Conservation (phyloP, 2,797 vertebrate genomes). For the Sternarchorhynchus goeldii region DNA sequence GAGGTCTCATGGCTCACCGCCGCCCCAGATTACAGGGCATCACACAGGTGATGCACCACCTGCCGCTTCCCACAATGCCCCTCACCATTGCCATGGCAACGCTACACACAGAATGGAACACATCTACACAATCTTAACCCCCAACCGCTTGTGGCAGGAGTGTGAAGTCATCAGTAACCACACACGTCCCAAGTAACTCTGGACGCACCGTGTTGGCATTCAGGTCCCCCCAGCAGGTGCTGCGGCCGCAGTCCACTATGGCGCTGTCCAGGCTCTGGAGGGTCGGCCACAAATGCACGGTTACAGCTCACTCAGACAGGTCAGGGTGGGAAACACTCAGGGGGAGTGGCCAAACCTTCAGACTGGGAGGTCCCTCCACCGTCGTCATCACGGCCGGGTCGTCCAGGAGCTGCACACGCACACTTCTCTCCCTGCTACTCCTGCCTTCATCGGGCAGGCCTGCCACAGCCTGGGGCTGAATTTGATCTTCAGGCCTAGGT, state of each 20-base stretch:
- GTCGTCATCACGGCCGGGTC: slow-evolving; percentile 87
- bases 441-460: slow-evolving; percentile 52
- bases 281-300: background rate
- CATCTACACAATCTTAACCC: too few relatives aligned
- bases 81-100: too few relatives aligned
- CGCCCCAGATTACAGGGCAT: too few relatives aligned
- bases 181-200: background rate
- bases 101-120: too few relatives aligned
- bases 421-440: slow-evolving; percentile 45
- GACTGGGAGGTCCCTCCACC: slow-evolving; percentile 75
- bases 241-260: slow-evolving; percentile 80
- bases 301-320: background rate
- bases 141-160: too few relatives aligned
- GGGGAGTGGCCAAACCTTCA: slow-evolving; percentile 75
- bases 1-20: too few relatives aligned
- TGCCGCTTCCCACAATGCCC: too few relatives aligned
- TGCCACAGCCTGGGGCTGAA: slow-evolving; percentile 31
- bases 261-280: slow-evolving; percentile 84
- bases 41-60: too few relatives aligned
- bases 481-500: slow-evolving; percentile 45
- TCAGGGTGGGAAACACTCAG: fast-evolving
- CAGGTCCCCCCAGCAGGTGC: slow-evolving; percentile 67
- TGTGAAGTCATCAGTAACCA: too few relatives aligned
- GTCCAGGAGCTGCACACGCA: slow-evolving; percentile 73
- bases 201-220: slow-evolving; percentile 73